These are phyloP conservation scores for Lethocerus indicus DNA, from an alignment of 1,140 invertebrate species.

Conservation along the genomic window DNA sequence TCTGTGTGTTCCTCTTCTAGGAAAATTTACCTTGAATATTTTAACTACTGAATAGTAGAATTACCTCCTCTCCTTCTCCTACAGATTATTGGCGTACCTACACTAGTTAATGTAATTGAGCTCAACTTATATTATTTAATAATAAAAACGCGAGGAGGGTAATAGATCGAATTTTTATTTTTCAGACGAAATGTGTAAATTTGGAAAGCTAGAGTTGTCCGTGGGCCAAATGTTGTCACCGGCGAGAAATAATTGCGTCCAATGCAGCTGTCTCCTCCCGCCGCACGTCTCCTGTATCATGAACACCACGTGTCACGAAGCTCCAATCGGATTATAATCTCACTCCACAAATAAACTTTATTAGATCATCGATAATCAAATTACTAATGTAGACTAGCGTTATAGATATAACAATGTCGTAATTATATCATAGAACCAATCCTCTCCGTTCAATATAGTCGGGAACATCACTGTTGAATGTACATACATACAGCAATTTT, in stretches of 20 bases:
- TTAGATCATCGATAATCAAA: too few relatives aligned
- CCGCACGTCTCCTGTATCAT: constrained; percentile 10
- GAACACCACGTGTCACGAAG: constrained; percentile 11
- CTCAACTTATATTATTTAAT: not conserved
- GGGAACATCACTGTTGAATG: too few relatives aligned
- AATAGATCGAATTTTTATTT: too few relatives aligned
- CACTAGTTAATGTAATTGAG: constrained; percentile 2
- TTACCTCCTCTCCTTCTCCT: not conserved
- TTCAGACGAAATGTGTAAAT: constrained; percentile 11
- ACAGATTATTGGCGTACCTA: not conserved
- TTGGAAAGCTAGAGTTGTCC: constrained; percentile 6
- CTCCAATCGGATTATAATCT: too few relatives aligned
- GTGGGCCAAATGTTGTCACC: constrained; percentile 4
- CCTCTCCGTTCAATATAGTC: too few relatives aligned
- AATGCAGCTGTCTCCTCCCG: constrained; percentile 8
- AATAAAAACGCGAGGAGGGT: not conserved
- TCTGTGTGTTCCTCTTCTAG: too few relatives aligned
- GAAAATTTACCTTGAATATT: too few relatives aligned
- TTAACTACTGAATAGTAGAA: not conserved
- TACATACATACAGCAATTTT: too few relatives aligned
- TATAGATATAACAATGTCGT: too few relatives aligned
- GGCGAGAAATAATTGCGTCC: constrained; percentile 5
- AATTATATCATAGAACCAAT: too few relatives aligned
- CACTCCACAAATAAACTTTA: too few relatives aligned
- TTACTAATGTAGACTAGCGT: too few relatives aligned